Evolutionary conservation across 1,140 invertebrate species (phyloP), one percentile per base, ranked within the genome.

Genomic region (Camponotus pennsylvanicus): DNA sequence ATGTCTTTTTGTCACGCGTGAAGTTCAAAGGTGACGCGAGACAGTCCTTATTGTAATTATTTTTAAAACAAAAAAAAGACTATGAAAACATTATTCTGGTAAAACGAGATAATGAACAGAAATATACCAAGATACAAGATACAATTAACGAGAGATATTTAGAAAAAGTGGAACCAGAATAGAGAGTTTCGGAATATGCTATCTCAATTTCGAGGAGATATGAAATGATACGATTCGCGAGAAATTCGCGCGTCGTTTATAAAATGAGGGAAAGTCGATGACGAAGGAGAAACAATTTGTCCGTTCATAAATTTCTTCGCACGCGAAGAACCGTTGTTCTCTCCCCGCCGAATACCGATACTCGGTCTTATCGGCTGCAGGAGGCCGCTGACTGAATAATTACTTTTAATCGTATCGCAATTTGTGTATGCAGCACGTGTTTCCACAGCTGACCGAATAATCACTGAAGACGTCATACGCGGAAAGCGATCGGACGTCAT

Each of bases 331-430:
- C 27, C 79, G 40, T 73, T 40, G 40, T 73, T 63, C 71, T 73
- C 79, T 59, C n/a, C 69, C 49, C 79, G 69, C 27, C 27, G 55
- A 27, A 5, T 52, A 73, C 42, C 52, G 55, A 82, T 82, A 59
- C 37, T 13, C 67, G 67, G 55, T 21, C 55, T 83, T 83, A 83
- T 83, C 79, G 79, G 69, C 55, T 52, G 15, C 27, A 37, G 49
- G 66, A 82, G 67, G 32, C 79, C 55, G 69, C 79, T 75, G 69
- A 83, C 79, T 83, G 69, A 40, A 55, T 83, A 83, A 83, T 83
- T 83, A 73, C 69, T 83, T 83, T 83, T 83, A 83, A 83, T 83
- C 79, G 69, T 63, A 40, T 61, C 40, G 79, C 79, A 63, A 75
- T 73, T 73, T 83, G 79, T 40, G 79, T 73, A 69, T 40, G 79